Percentiles rank a stretch among this genome's conserved stretches.
Evolutionary conservation across 2,113 vertebrate species (phyloP).

Genomic region (Lamprotornis superbus): DNA sequence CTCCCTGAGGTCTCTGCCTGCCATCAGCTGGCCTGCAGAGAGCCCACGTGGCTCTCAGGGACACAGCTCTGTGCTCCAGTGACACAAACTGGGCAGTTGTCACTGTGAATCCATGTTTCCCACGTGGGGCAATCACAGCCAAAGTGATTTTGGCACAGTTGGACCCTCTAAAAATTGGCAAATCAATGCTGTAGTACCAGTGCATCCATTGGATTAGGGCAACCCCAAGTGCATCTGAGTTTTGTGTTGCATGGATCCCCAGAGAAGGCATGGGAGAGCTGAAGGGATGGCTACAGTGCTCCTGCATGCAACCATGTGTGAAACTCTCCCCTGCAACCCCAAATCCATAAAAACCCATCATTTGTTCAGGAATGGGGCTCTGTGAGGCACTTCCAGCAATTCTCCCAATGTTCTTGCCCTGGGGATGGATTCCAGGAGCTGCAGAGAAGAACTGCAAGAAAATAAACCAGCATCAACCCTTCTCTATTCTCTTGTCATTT

Average conservation of each 20-base stretch:
- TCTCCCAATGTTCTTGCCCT: background rate
- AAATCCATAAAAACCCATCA: background rate
- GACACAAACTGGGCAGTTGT: background rate
- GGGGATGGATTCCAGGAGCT: background rate
- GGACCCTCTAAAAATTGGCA: background rate
- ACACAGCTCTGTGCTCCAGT: background rate
- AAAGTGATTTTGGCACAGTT: background rate
- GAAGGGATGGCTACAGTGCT: background rate
- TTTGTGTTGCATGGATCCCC: background rate
- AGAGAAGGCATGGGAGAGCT: background rate
- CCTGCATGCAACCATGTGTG: rapidly evolving
- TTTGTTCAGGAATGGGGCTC: background rate
- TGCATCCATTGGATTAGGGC: rapidly evolving
- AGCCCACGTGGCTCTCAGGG: rapidly evolving
- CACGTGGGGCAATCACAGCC: rapidly evolving
- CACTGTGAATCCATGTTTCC: background rate
- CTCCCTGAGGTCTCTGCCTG: background rate
- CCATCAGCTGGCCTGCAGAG: background rate
- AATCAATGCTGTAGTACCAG: background rate
- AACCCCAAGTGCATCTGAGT: rapidly evolving
- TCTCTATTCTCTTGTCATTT: background rate
- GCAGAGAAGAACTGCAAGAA: background rate
- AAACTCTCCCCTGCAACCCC: background rate
- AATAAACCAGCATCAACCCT: background rate
- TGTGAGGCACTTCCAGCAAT: rapidly evolving